Conservation (phyloP, 2,113 vertebrate species). For the Albula goreensis region DNA sequence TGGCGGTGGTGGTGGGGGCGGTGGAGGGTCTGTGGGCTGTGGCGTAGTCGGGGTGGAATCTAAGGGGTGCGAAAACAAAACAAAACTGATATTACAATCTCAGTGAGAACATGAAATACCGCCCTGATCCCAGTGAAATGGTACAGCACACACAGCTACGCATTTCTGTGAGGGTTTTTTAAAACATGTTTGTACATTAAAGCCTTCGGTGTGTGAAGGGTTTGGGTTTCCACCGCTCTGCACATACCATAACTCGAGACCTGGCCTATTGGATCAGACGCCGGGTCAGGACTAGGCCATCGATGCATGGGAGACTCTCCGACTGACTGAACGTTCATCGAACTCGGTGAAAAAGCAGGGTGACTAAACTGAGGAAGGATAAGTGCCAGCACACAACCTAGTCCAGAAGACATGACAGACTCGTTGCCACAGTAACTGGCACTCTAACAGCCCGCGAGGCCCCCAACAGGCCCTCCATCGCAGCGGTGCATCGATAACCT, state of each 20-base stretch:
- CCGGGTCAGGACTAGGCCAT: conserved; percentile 32
- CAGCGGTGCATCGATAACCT: too few species aligned
- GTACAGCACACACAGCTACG: not conserved
- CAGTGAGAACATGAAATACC: not conserved
- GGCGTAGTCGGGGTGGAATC: conserved; percentile 69
- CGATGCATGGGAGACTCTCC: conserved; percentile 6
- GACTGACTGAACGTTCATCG: too few species aligned
- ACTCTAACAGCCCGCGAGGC: too few species aligned
- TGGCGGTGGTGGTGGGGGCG: conserved; percentile 13
- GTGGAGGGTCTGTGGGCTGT: conserved; percentile 51
- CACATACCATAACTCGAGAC: not conserved
- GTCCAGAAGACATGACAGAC: too few species aligned
- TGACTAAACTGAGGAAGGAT: too few species aligned
- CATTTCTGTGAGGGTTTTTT: not conserved
- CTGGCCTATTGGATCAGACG: conserved; percentile 16
- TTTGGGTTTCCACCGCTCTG: too few species aligned
- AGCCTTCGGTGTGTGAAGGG: too few species aligned
- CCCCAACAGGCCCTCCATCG: too few species aligned
- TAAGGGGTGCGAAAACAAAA: conserved; percentile 30
- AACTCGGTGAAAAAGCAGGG: too few species aligned
- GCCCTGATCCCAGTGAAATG: not conserved
- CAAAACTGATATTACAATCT: not conserved
- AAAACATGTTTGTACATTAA: not conserved
- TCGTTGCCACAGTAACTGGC: too few species aligned
- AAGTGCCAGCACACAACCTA: too few species aligned